A percentile compares a stretch with the other conserved stretches of the same genome.
Conservation (phyloP, 2,888 invertebrate species). For the Trissolcus brochymenae region DNA sequence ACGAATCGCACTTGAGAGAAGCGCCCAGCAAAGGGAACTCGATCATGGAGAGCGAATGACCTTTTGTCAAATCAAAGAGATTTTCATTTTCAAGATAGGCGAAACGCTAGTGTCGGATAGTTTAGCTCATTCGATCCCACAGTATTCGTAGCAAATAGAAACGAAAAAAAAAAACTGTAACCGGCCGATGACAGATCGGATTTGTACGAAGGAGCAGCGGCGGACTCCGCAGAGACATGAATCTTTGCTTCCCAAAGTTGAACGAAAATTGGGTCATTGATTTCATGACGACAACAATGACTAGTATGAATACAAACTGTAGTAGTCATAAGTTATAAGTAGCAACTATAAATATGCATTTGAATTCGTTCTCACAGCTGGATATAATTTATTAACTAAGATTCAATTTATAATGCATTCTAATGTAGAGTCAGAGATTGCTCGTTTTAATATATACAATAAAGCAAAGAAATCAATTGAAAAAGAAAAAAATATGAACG, state of each 20-base stretch:
- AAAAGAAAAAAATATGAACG: no score
- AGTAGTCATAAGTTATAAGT: no score
- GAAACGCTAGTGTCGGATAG: slow-evolving; percentile 61
- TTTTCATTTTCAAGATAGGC: slow-evolving; percentile 38
- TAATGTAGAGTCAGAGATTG: no score
- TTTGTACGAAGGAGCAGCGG: slow-evolving; percentile 62
- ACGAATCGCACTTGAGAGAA: slow-evolving; percentile 73
- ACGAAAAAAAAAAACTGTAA: slow-evolving; percentile 9
- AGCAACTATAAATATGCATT: no score
- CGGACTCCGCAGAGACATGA: slow-evolving; percentile 57
- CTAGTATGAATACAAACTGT: not conserved
- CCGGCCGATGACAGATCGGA: slow-evolving; percentile 49
- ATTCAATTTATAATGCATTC: no score
- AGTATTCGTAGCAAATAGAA: slow-evolving; percentile 60
- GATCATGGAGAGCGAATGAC: slow-evolving; percentile 72
- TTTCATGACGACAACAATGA: not conserved
- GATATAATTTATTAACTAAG: no score
- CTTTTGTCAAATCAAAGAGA: slow-evolving; percentile 56
- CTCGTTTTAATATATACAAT: no score
- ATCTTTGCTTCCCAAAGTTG: slow-evolving; percentile 24
- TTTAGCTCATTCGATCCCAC: slow-evolving; percentile 56
- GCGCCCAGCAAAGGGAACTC: slow-evolving; percentile 65
- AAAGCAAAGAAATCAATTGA: no score
- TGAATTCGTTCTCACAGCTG: no score
- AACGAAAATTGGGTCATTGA: slow-evolving; percentile 6